Percentiles rank a stretch among this genome's conserved stretches.
These are phyloP conservation scores for Psilopogon haemacephalus DNA, from an alignment of 2,113 vertebrate species.

Conservation along the genomic window DNA sequence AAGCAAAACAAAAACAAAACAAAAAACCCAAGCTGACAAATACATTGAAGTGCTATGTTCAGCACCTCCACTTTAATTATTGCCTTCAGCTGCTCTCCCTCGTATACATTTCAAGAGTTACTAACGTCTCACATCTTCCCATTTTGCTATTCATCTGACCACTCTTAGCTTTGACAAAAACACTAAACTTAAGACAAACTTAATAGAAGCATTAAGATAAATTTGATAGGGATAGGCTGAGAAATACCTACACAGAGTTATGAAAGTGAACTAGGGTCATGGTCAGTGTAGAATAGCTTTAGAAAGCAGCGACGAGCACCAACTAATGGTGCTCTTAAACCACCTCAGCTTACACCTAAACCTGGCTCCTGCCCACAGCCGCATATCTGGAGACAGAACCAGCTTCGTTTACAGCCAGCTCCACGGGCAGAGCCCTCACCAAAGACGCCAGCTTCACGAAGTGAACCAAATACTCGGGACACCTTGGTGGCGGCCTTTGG, in stretches of 20 bases:
- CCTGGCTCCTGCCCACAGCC: rapidly evolving
- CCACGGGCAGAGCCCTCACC: rapidly evolving
- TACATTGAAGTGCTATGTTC: not conserved
- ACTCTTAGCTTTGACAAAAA: not conserved
- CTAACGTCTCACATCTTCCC: not conserved
- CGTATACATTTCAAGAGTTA: not conserved
- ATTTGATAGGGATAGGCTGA: not conserved
- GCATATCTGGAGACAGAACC: rapidly evolving
- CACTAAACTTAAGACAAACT: not conserved
- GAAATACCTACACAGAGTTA: not conserved
- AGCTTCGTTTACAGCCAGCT: too few relatives aligned
- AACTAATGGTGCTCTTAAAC: not conserved
- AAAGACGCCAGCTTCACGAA: rapidly evolving
- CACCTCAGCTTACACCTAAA: not conserved
- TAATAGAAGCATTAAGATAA: not conserved
- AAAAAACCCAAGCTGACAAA: not conserved
- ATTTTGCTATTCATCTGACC: not conserved
- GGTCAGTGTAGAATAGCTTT: too few relatives aligned
- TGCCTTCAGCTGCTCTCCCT: not conserved
- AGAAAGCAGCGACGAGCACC: not conserved
- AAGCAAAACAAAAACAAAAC: too few relatives aligned
- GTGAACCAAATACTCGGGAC: not conserved
- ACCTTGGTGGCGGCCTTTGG: rapidly evolving
- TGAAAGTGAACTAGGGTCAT: rapidly evolving
- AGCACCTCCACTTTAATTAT: not conserved